Evolutionary conservation across 2,113 vertebrate species (phyloP), one percentile per base, ranked within the genome.

Genomic region (Callospermophilus lateralis): DNA sequence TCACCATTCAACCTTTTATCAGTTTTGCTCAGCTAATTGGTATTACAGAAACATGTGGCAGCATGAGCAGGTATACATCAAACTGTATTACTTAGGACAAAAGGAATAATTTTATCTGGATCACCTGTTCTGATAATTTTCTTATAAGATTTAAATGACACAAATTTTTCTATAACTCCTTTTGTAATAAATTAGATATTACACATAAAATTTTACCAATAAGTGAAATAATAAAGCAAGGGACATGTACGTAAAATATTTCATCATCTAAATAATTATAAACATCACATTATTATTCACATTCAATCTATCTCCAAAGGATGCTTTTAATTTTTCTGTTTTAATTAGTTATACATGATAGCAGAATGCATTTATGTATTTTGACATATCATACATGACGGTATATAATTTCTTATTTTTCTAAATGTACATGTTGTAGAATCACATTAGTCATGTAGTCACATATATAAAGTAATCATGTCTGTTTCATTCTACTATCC

Each of bases 71-170:
- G 68, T n/a, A 9, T 78, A 89, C 6, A 92, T 63, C 12, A 85
- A 74, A 90, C 13, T 88, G 22, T 77, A 79, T 74, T 51, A 55
- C 12, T 32, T 11, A 78, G n/a, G 28, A 74, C 39, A 84, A 72
- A 89, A 72, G 10, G 19, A 91, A 22, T 68, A 80, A 81, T 51
- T 88, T 48, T 90, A 94, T 63, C 24, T 89, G 19, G 37, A 90
- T 88, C 17, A 70, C 5, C 68, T 83, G 51, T 37, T 42, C 34
- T 90, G 72, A 48, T 76, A 39, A 67, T 96, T 96, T 90, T 76
- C 80, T 90, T 73, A 17, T 58, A 80, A 72, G 58, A 95, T 85
- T 55, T 68, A 84, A 84, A 79, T 78, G 48, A 81, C 42, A 70
- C 68, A 93, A 67, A 92, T 39, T 88, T 12, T 68, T 55, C 22